Evolutionary conservation across 2,797 vertebrate species (phyloP).

Genomic region (Poecile montanus): DNA sequence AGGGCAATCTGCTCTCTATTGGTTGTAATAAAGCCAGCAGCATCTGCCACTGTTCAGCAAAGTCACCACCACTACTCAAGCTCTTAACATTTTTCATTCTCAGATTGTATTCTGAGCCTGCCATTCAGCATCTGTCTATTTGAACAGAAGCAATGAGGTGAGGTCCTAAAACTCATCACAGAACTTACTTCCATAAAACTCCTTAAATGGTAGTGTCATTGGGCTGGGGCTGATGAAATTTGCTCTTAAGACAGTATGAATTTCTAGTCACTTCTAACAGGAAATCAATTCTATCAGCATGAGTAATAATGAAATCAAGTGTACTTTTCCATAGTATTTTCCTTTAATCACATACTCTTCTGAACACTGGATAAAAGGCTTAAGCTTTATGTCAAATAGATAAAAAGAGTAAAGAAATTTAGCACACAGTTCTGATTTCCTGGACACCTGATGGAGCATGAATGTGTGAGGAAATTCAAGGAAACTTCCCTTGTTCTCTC

Average conservation of each 20-base stretch:
- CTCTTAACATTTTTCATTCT: not conserved
- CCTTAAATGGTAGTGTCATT: not conserved
- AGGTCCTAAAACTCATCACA: not conserved
- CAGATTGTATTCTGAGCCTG: not conserved
- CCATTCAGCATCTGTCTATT: not conserved
- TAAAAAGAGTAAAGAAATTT: not conserved
- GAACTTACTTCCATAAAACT: not conserved
- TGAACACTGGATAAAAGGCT: not conserved
- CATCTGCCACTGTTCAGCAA: conserved; percentile 26
- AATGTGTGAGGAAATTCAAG: not conserved
- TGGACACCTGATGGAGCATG: not conserved
- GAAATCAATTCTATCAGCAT: not conserved
- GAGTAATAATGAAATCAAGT: not conserved
- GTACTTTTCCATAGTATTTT: not conserved
- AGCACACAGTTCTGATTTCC: not conserved
- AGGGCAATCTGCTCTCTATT: conserved; percentile 29
- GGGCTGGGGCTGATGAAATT: not conserved
- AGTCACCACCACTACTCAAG: not conserved
- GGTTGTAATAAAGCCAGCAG: conserved; percentile 38
- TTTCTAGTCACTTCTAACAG: not conserved
- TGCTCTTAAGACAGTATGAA: not conserved
- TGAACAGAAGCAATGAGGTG: accelerated
- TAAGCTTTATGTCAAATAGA: not conserved
- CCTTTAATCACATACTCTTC: not conserved
- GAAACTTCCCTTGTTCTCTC: not conserved